Percentiles rank a stretch among this genome's conserved stretches.
These are phyloP conservation scores for Eupithecia pulchellata DNA, from an alignment of 2,888 invertebrate genomes.

Conservation along the genomic window DNA sequence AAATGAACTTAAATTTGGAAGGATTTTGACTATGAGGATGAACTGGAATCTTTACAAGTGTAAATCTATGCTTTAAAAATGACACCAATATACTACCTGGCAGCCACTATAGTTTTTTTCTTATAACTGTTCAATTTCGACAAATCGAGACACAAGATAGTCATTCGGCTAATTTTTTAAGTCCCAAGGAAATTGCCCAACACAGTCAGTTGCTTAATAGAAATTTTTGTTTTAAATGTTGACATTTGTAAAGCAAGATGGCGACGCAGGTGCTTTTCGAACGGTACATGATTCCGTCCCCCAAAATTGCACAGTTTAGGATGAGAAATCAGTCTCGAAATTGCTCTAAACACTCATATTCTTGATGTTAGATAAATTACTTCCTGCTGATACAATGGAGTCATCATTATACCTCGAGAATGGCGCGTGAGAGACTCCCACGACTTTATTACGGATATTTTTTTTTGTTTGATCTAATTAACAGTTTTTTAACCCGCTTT, in stretches of 20 bases:
- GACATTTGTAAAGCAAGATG: slow-evolving; percentile 8
- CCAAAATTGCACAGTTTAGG: slow-evolving; percentile 81
- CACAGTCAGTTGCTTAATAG: not conserved
- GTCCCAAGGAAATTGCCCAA: not conserved
- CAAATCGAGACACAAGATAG: too few species aligned
- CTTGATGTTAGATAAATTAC: slow-evolving; percentile 85
- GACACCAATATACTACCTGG: too few species aligned
- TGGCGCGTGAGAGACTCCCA: slow-evolving; percentile 82
- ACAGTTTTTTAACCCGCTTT: slow-evolving; percentile 82
- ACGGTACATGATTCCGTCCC: slow-evolving; percentile 61
- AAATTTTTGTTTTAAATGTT: not conserved
- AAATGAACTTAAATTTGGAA: not conserved
- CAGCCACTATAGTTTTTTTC: too few species aligned
- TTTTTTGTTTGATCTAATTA: slow-evolving; percentile 84
- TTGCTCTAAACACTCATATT: slow-evolving; percentile 84
- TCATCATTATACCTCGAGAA: slow-evolving; percentile 82
- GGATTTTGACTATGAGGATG: not conserved
- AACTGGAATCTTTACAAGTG: too few species aligned
- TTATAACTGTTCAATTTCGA: too few species aligned
- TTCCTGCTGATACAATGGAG: slow-evolving; percentile 83
- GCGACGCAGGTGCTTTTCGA: slow-evolving; percentile 37
- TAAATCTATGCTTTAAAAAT: too few species aligned
- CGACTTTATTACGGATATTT: slow-evolving; percentile 84
- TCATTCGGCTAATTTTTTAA: not conserved
- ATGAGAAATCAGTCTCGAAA: slow-evolving; percentile 83